A percentile compares a stretch with the other conserved stretches of the same genome.
These are phyloP conservation scores for Ischnus inquisitorius DNA, from an alignment of 2,888 invertebrate species.

Conservation along the genomic window DNA sequence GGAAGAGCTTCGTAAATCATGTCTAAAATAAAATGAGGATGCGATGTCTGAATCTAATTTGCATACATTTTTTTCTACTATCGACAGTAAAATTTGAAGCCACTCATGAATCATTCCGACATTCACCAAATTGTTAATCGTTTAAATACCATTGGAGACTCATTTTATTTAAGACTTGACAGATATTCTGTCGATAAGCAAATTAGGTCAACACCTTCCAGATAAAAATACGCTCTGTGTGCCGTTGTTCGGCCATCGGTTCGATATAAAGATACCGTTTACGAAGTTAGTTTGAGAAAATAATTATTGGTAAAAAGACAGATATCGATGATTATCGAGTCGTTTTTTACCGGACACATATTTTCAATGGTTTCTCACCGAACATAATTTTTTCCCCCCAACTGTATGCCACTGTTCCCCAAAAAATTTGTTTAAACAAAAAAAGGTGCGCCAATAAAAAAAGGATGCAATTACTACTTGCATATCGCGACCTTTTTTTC, in stretches of 20 bases:
- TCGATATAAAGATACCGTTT: not conserved
- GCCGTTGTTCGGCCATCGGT: not conserved
- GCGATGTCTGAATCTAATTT: too few relatives aligned
- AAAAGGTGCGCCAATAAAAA: too few relatives aligned
- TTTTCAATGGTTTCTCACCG: too few relatives aligned
- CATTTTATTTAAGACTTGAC: not conserved
- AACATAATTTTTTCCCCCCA: too few relatives aligned
- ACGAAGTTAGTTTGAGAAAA: not conserved
- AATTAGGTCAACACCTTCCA: not conserved
- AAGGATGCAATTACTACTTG: too few relatives aligned
- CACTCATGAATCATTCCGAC: not conserved
- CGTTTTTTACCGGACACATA: too few relatives aligned
- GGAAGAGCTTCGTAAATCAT: not conserved
- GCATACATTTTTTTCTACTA: not conserved
- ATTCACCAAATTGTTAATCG: not conserved
- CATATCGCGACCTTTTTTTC: too few relatives aligned
- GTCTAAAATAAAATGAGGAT: not conserved
- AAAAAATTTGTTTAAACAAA: too few relatives aligned
- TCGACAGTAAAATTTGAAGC: not conserved
- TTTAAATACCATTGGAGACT: not conserved
- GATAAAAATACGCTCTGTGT: not conserved
- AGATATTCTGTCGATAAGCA: not conserved
- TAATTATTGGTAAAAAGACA: not conserved
- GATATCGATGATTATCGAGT: not conserved
- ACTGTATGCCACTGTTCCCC: too few relatives aligned